Percentiles rank a stretch among this genome's conserved stretches.
Evolutionary conservation across 2,888 invertebrate genomes (phyloP).

Genomic region (Platynereis dumerilii): DNA sequence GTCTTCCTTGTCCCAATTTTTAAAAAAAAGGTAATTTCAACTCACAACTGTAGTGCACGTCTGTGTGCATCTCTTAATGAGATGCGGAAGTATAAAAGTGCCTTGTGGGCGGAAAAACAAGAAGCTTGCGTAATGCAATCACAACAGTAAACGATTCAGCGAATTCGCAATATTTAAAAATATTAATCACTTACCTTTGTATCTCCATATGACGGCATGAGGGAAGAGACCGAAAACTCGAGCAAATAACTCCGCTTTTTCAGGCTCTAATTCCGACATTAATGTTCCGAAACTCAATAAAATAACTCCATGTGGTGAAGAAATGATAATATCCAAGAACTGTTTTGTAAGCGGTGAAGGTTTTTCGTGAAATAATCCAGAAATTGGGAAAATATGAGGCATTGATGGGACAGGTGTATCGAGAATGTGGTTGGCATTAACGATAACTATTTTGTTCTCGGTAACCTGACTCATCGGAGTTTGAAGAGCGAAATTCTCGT

Average conservation of each 20-base stretch:
- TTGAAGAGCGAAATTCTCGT: too few species aligned
- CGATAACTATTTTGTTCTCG: conserved; percentile 5
- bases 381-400: conserved; percentile 18
- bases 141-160: too few species aligned
- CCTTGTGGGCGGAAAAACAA: too few species aligned
- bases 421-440: conserved; percentile 14
- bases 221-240: conserved; percentile 8
- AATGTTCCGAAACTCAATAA: conserved; percentile 21
- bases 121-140: too few species aligned
- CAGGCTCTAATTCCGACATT: conserved; percentile 6
- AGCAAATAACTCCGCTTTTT: conserved; percentile 14
- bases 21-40: too few species aligned
- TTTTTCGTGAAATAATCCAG: conserved; percentile 18
- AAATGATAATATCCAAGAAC: conserved; percentile 4
- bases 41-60: too few species aligned
- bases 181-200: conserved; percentile 5
- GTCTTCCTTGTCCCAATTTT: too few species aligned
- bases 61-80: too few species aligned
- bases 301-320: conserved; percentile 20
- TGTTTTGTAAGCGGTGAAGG: conserved; percentile 8
- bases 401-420: conserved; percentile 15
- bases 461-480: too few species aligned
- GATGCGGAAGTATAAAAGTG: too few species aligned
- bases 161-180: too few species aligned
- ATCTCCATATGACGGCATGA: conserved; percentile 19